phyloP scores from a whole-genome alignment of 2,113 vertebrate genomes.

The Eclectus roratus region DNA sequence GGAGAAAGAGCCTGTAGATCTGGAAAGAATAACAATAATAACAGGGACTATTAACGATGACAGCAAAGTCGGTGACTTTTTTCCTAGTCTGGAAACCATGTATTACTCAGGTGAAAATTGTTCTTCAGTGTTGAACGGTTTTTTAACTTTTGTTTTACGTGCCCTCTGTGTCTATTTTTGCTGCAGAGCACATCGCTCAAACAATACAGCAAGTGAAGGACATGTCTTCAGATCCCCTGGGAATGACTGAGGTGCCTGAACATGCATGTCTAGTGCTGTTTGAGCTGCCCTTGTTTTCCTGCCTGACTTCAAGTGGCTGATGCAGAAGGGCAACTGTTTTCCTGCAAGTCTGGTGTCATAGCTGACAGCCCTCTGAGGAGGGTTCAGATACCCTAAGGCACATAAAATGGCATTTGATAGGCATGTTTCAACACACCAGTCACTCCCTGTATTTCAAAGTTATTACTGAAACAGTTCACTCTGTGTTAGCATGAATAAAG shows the following conservation, averaged over 20 bases:
- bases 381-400: neutral
- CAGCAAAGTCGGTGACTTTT: neutral
- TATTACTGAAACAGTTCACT: neutral
- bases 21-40: neutral
- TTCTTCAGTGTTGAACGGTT: neutral
- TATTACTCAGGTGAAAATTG: neutral
- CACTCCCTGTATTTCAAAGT: neutral
- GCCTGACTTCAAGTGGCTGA: neutral
- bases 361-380: neutral
- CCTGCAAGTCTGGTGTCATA: neutral
- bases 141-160: neutral
- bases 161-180: constrained; percentile 41
- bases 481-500: neutral
- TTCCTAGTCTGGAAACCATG: neutral
- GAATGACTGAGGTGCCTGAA: neutral
- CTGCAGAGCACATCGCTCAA: neutral
- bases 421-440: neutral
- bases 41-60: neutral
- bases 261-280: neutral
- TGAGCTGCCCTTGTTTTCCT: neutral
- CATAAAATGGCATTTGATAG: neutral
- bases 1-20: neutral
- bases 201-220: constrained; percentile 21
- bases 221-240: neutral
- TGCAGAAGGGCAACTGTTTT: neutral